phyloP scores from a whole-genome alignment of 2,797 vertebrate species.

The Erethizon dorsatum region DNA sequence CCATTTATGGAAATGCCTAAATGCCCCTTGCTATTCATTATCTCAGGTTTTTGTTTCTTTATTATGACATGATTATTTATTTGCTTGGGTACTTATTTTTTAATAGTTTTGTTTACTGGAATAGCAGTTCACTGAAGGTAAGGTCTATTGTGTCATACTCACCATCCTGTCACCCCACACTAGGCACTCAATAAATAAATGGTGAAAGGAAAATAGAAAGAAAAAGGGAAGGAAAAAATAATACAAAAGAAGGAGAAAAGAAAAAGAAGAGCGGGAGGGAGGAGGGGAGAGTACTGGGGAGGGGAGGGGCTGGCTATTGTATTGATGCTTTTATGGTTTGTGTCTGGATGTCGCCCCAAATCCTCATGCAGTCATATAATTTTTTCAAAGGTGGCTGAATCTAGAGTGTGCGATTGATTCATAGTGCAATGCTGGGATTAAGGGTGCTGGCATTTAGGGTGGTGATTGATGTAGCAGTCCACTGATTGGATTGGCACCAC shows the following conservation, averaged over 20 bases:
- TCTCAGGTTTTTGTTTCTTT: background rate
- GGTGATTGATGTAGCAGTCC: too few species aligned
- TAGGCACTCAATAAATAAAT: background rate
- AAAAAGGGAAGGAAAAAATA: background rate
- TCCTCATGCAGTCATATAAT: too few species aligned
- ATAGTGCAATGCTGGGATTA: too few species aligned
- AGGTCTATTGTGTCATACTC: background rate
- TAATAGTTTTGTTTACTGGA: background rate
- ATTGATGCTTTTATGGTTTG: background rate
- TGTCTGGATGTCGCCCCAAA: too few species aligned
- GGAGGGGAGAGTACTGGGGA: background rate
- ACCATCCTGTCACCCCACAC: background rate
- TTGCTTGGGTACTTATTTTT: background rate
- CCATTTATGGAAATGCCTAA: background rate
- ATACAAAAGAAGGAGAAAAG: background rate
- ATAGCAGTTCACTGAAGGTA: background rate
- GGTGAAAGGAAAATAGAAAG: slow-evolving; percentile 17
- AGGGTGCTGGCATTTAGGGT: too few species aligned
- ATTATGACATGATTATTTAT: background rate
- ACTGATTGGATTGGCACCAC: too few species aligned
- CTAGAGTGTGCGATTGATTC: too few species aligned
- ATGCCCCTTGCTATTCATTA: background rate
- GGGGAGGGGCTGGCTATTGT: background rate
- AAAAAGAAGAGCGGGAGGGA: background rate
- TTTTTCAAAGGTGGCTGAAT: too few species aligned